Evolutionary conservation across 2,113 vertebrate genomes (phyloP).

Genomic region (Nycticorax nycticorax): DNA sequence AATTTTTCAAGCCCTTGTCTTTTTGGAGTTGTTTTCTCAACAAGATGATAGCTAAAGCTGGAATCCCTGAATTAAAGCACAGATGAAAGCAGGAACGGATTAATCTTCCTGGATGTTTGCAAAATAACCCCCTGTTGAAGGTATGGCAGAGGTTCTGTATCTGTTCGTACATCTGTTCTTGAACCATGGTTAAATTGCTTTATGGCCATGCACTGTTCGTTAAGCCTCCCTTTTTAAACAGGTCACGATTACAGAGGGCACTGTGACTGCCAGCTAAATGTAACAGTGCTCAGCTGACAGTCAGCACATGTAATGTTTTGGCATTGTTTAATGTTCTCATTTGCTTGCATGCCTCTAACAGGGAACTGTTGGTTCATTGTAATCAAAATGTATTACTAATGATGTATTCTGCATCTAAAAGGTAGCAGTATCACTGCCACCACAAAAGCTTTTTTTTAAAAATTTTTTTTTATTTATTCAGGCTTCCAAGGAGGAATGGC

Average conservation of each 20-base stretch:
- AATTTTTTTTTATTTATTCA: background rate
- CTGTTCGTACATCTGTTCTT: background rate
- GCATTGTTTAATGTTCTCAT: conserved; percentile 25
- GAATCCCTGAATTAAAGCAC: background rate
- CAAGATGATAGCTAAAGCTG: background rate
- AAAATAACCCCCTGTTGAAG: background rate
- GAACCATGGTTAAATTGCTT: background rate
- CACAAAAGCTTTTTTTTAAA: background rate
- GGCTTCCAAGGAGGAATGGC: background rate
- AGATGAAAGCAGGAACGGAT: background rate
- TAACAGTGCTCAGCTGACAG: conserved; percentile 1
- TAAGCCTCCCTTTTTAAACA: conserved; percentile 9
- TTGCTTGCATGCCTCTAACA: background rate
- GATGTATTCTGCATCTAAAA: conserved; percentile 22
- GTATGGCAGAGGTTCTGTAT: background rate
- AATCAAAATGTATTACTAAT: background rate
- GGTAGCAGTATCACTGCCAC: background rate
- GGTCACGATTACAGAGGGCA: background rate
- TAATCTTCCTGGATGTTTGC: background rate
- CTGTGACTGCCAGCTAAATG: background rate
- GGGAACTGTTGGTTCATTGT: conserved; percentile 46
- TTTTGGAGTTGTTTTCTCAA: background rate
- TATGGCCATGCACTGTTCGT: background rate
- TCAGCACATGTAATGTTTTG: conserved; percentile 50
- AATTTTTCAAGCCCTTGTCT: background rate